These are phyloP conservation scores for Sarcophaga bullata DNA, from an alignment of 1,140 invertebrate species.

Conservation along the genomic window DNA sequence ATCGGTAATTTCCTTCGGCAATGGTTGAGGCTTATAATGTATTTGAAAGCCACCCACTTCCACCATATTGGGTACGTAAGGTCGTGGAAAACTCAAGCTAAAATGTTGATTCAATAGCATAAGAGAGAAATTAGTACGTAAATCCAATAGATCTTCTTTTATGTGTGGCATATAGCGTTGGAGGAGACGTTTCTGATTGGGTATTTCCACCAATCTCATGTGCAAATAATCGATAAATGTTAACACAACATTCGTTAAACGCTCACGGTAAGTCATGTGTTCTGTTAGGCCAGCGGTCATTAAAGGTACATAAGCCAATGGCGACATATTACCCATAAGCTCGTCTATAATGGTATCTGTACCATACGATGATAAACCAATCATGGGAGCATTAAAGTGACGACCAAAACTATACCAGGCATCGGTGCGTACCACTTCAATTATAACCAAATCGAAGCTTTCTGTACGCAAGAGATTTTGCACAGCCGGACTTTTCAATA, in stretches of 20 bases:
- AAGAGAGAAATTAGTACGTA: constrained; percentile 50
- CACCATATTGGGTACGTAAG: constrained; percentile 53
- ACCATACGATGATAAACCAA: constrained; percentile 60
- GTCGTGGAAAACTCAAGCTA: constrained; percentile 48
- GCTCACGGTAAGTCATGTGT: constrained; percentile 66
- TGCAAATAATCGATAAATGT: constrained; percentile 23
- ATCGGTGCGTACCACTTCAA: constrained; percentile 51
- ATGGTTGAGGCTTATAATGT: constrained; percentile 55
- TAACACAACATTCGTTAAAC: constrained; percentile 59
- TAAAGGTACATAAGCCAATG: constrained; percentile 61
- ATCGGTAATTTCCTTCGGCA: constrained; percentile 67
- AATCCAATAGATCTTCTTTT: constrained; percentile 44
- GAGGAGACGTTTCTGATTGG: constrained; percentile 45
- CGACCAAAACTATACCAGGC: constrained; percentile 55
- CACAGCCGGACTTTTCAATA: constrained; percentile 42
- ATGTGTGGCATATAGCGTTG: constrained; percentile 54
- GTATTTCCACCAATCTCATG: constrained; percentile 2
- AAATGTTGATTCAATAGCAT: constrained; percentile 58
- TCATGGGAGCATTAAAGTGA: constrained; percentile 60
- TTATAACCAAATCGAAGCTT: constrained; percentile 50
- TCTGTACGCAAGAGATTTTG: constrained; percentile 46
- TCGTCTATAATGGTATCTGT: constrained; percentile 57
- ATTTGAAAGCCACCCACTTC: constrained; percentile 71
- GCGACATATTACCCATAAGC: constrained; percentile 62
- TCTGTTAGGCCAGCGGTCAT: constrained; percentile 54